These are phyloP conservation scores for Polyommatus icarus DNA, from an alignment of 2,888 invertebrate genomes.

Conservation along the genomic window DNA sequence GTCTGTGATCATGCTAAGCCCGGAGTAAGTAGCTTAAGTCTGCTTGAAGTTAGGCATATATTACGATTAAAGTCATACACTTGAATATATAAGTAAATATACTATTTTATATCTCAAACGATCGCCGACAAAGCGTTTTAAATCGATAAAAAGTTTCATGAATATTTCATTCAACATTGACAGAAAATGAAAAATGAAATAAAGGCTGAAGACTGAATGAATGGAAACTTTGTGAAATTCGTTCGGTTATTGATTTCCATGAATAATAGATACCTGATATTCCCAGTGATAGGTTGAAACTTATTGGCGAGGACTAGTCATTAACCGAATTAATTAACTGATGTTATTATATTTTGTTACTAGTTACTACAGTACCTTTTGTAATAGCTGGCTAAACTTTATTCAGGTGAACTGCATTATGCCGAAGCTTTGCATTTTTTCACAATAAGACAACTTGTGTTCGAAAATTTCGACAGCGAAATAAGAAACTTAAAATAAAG, in stretches of 20 bases:
- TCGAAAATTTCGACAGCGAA: no score
- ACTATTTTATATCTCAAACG: neutral
- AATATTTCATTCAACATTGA: constrained; percentile 12
- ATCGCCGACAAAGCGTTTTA: neutral
- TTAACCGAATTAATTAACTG: neutral
- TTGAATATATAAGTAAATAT: no score
- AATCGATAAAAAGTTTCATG: constrained; percentile 21
- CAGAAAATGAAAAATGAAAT: constrained; percentile 19
- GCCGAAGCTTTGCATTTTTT: no score
- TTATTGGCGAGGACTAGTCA: neutral
- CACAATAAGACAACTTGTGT: no score
- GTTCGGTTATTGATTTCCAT: constrained; percentile 11
- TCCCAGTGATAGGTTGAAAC: neutral
- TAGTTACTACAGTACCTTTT: neutral
- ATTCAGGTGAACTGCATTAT: neutral
- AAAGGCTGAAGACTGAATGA: constrained; percentile 5
- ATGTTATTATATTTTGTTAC: neutral
- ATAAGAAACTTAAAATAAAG: no score
- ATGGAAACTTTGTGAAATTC: constrained; percentile 12
- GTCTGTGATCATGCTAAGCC: no score
- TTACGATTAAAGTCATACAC: no score
- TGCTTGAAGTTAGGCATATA: no score
- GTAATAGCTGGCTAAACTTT: no score
- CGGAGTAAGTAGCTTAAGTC: no score
- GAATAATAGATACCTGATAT: constrained; percentile 7